Evolutionary conservation across 2,113 vertebrate genomes (phyloP).

Genomic region (Perccottus glenii): DNA sequence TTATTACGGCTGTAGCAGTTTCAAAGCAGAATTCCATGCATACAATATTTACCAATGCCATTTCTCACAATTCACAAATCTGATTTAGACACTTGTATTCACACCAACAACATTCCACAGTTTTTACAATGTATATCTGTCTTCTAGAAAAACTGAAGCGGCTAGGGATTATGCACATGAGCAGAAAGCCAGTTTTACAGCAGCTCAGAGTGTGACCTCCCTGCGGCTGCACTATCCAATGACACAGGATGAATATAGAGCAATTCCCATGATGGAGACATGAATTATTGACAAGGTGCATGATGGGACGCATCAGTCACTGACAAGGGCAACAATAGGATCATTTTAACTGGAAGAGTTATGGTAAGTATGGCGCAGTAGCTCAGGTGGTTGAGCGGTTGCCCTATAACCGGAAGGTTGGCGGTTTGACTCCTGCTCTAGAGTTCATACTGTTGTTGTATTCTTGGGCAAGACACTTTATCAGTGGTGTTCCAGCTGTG

Average conservation of each 20-base stretch:
- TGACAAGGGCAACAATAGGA: not conserved
- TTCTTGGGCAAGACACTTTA: no score
- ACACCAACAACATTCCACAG: no score
- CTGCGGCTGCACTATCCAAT: not conserved
- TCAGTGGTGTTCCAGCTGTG: no score
- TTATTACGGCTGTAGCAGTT: not conserved
- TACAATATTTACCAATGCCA: not conserved
- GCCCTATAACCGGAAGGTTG: no score
- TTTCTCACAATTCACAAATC: not conserved
- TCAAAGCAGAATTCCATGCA: not conserved
- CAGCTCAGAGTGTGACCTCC: conserved; percentile 4
- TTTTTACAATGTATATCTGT: no score
- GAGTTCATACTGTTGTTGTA: no score
- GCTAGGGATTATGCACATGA: not conserved
- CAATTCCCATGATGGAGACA: not conserved
- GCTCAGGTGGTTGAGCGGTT: no score
- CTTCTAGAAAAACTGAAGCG: not conserved
- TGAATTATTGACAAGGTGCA: conserved; percentile 40
- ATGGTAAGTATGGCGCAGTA: no score
- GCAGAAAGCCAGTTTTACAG: not conserved
- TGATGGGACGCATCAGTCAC: conserved; percentile 34
- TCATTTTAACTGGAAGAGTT: not conserved
- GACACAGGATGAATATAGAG: not conserved
- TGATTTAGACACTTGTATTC: no score
- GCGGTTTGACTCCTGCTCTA: no score